These are phyloP conservation scores for Ormyrus pomaceus DNA, from an alignment of 2,888 invertebrate species.

Conservation along the genomic window DNA sequence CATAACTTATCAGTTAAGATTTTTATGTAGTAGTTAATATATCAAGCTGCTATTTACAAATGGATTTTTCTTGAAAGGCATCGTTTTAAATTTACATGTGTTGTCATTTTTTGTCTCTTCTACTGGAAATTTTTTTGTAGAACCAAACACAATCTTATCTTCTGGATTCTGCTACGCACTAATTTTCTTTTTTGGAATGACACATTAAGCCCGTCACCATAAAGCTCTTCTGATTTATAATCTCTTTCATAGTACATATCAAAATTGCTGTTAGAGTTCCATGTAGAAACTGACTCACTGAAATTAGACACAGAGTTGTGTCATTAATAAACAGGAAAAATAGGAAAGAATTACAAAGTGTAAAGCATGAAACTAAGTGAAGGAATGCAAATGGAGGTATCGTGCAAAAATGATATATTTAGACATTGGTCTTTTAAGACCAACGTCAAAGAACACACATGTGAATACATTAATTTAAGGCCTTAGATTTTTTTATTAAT, in stretches of 20 bases:
- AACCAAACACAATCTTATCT: conserved; percentile 31
- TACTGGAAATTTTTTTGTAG: not conserved
- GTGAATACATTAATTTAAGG: not conserved
- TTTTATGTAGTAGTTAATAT: conserved; percentile 18
- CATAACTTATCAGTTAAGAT: conserved; percentile 24
- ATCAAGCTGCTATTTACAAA: conserved; percentile 31
- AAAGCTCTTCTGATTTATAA: conserved; percentile 32
- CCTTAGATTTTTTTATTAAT: not conserved
- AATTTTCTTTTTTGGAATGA: conserved; percentile 24
- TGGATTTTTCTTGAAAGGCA: conserved; percentile 24
- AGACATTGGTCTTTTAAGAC: not conserved
- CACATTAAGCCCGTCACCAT: conserved; percentile 21
- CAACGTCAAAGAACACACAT: not conserved
- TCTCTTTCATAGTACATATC: conserved; percentile 2
- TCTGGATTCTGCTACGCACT: conserved; percentile 25
- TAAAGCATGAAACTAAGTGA: not conserved
- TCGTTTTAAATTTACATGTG: conserved; percentile 8
- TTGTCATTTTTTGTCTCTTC: conserved; percentile 4
- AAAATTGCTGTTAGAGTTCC: conserved; percentile 21
- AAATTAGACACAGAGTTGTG: conserved; percentile 21
- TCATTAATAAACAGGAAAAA: not conserved
- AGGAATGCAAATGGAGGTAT: not conserved
- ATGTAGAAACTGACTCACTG: conserved; percentile 28
- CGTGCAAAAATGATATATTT: not conserved
- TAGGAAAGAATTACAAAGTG: not conserved